Evolutionary conservation across 2,797 vertebrate species (phyloP), one percentile per base, ranked within the genome.

Genomic region (Peromyscus melanophrys): DNA sequence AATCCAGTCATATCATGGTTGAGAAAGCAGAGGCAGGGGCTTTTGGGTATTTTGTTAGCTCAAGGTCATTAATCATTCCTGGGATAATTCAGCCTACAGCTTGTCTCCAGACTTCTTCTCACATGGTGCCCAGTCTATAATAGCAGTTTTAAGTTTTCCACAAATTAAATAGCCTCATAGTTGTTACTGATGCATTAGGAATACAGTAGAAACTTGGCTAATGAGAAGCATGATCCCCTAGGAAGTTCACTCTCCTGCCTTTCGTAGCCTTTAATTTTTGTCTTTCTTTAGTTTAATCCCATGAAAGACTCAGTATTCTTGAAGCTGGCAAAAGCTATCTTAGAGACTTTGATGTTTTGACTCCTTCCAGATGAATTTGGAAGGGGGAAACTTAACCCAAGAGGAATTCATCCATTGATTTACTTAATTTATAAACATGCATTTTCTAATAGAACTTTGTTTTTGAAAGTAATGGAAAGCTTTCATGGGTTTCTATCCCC

Each of bases 381-480:
- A 96, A 95, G 71, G 43, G 34, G 59, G 59, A 78, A 69, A 37
- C 80, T 82, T 92, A 93, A 82, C 12, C 43, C 83, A 80, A 90
- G 80, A 87, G 52, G 31, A 95, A 87, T 94, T 96, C n/a, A 78
- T 31, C n/a, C 92, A 0, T 95, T 83, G 91, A 81, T 75, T 96
- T 96, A 37, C 57, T 97, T 94, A 80, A 88, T 89, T 77, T 93
- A 40, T 90, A 75, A 76, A 67, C 46, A 52, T 71, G 9, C 9
- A 61, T 94, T 96, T 63, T 90, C 49, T 85, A 92, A 59, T 83
- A 96, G 57, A 84, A 63, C 43, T 81, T 94, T 96, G 80, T 95
- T 95, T 95, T 90, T 57, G 40, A 59, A 94, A 92, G 46, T 86
- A 59, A 92, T 97, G 96, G 65, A 96, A 92, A 90, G 63, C n/a